Percentiles rank a stretch among this genome's conserved stretches.
Conservation (phyloP, 2,888 invertebrate species). For the Melipona bicolor region DNA sequence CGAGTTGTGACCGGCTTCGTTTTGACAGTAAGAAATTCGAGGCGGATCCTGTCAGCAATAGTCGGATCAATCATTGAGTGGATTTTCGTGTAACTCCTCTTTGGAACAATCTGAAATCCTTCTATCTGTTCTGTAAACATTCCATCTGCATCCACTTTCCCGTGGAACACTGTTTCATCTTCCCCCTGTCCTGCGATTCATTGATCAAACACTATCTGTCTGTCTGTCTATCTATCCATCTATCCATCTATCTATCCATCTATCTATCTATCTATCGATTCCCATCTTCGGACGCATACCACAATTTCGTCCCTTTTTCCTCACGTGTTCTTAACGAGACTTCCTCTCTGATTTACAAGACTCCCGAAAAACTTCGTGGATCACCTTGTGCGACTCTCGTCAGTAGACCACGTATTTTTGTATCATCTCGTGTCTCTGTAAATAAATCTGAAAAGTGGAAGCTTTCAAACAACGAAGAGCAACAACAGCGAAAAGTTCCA, state of each 20-base stretch:
- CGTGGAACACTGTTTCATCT: slow-evolving; percentile 27
- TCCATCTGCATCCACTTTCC: slow-evolving; percentile 35
- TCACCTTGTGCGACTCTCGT: too few relatives aligned
- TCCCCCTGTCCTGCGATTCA: slow-evolving; percentile 58
- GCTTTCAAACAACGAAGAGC: too few relatives aligned
- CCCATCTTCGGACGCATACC: not conserved
- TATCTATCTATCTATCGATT: slow-evolving; percentile 38
- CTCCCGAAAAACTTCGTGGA: not conserved
- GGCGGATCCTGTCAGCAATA: slow-evolving; percentile 16
- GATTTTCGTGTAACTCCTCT: slow-evolving; percentile 66
- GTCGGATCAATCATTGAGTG: slow-evolving; percentile 61
- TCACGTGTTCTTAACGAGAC: slow-evolving; percentile 16
- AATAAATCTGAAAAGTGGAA: too few relatives aligned
- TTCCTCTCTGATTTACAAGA: not conserved
- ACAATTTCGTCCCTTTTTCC: not conserved
- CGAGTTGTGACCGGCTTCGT: slow-evolving; percentile 24
- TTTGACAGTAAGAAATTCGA: slow-evolving; percentile 54
- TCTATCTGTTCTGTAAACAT: slow-evolving; percentile 48
- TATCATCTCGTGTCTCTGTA: too few relatives aligned
- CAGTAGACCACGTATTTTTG: too few relatives aligned
- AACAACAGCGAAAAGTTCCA: too few relatives aligned
- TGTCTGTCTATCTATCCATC: too few relatives aligned
- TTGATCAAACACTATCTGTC: slow-evolving; percentile 77
- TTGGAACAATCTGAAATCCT: slow-evolving; percentile 33
- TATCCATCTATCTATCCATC: slow-evolving; percentile 67